A percentile compares a stretch with the other conserved stretches of the same genome.
Conservation (phyloP, 2,888 invertebrate genomes). For the Trichogramma evanescens region DNA sequence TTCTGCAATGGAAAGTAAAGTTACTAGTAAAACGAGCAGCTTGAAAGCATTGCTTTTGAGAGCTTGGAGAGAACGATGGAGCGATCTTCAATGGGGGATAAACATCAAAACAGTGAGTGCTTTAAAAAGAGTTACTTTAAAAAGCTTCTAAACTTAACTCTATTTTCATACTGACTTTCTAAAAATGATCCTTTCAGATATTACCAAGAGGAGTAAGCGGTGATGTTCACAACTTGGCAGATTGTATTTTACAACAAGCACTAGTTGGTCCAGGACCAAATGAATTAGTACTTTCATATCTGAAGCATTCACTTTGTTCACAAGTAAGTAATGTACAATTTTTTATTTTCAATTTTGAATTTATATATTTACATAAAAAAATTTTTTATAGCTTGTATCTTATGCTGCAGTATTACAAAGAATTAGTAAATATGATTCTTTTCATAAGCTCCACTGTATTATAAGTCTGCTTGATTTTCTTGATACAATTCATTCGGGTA, state of each 20-base stretch:
- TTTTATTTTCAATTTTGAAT: not conserved
- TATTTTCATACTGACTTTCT: not conserved
- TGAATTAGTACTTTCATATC: slow-evolving; percentile 80
- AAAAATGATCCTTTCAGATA: slow-evolving; percentile 46
- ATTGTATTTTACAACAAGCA: slow-evolving; percentile 89
- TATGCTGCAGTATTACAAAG: slow-evolving; percentile 83
- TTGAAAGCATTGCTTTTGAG: slow-evolving; percentile 71
- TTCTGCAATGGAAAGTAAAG: slow-evolving; percentile 67
- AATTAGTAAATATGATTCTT: slow-evolving; percentile 82
- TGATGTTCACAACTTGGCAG: slow-evolving; percentile 88
- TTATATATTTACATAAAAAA: not conserved
- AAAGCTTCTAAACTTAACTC: not conserved
- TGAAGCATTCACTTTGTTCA: slow-evolving; percentile 84
- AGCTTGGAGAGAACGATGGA: slow-evolving; percentile 95
- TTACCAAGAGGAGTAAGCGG: slow-evolving; percentile 83
- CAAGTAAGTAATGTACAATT: slow-evolving; percentile 51
- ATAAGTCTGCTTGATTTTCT: slow-evolving; percentile 79
- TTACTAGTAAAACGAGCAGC: slow-evolving; percentile 76
- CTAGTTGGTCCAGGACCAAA: slow-evolving; percentile 90
- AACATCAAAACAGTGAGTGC: slow-evolving; percentile 79
- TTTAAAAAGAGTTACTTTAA: not conserved
- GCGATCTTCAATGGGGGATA: slow-evolving; percentile 92
- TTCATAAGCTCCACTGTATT: slow-evolving; percentile 82
- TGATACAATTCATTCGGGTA: slow-evolving; percentile 59
- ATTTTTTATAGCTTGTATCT: slow-evolving; percentile 62